phyloP scores from a whole-genome alignment of 2,888 invertebrate species.

The Sinhomidia bicolor region DNA sequence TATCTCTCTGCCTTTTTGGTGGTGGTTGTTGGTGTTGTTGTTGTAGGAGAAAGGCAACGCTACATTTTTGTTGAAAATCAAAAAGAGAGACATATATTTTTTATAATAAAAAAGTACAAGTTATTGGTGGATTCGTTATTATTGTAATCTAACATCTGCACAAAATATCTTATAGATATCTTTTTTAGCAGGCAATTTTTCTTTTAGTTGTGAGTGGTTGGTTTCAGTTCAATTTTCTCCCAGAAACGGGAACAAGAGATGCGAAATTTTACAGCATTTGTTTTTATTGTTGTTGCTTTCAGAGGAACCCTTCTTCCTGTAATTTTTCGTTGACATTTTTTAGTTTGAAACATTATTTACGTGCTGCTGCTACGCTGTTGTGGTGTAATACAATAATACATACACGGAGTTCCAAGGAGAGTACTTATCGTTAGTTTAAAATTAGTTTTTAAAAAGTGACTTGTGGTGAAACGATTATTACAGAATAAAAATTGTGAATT shows the following conservation, averaged over 20 bases:
- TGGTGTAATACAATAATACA: not conserved
- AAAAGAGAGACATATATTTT: not conserved
- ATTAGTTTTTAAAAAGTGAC: not conserved
- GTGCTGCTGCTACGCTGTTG: too few species aligned
- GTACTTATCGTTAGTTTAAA: not conserved
- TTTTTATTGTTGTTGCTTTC: not conserved
- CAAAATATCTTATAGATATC: too few species aligned
- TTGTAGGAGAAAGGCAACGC: not conserved
- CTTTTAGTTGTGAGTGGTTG: too few species aligned
- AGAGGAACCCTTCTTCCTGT: not conserved
- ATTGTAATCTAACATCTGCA: too few species aligned
- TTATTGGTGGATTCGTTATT: too few species aligned
- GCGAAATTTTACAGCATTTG: not conserved
- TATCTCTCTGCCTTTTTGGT: not conserved
- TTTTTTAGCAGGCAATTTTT: too few species aligned
- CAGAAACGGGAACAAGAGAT: not conserved
- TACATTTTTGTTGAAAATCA: not conserved
- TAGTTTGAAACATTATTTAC: not conserved
- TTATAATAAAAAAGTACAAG: too few species aligned
- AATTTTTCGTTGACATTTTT: not conserved
- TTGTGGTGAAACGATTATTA: not conserved
- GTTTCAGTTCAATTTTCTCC: not conserved
- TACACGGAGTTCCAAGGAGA: not conserved
- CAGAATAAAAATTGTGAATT: not conserved
- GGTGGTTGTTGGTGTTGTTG: too few species aligned